Conservation (phyloP, 2,888 invertebrate species). For the Yponomeuta sedellus region DNA sequence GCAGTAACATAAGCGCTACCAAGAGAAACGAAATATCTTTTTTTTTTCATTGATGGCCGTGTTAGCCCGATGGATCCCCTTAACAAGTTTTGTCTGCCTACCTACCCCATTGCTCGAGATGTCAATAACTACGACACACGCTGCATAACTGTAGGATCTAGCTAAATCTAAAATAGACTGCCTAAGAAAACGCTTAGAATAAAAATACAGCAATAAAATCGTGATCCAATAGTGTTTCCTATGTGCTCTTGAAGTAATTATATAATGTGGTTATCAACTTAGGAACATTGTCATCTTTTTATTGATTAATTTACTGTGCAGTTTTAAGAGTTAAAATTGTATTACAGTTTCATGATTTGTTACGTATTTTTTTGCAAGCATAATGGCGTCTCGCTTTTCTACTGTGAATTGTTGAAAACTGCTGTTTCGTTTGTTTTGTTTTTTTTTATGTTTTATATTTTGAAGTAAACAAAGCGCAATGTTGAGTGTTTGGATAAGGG, state of each 20-base stretch:
- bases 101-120: too few relatives aligned
- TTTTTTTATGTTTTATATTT: conserved; percentile 67
- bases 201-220: too few relatives aligned
- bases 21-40: too few relatives aligned
- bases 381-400: conserved; percentile 12
- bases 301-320: background rate
- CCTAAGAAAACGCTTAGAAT: too few relatives aligned
- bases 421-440: conserved; percentile 40
- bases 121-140: too few relatives aligned
- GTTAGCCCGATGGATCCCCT: too few relatives aligned
- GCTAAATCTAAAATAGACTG: too few relatives aligned
- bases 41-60: too few relatives aligned
- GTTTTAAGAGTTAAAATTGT: background rate
- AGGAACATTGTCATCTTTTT: background rate
- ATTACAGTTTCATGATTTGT: background rate
- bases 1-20: too few relatives aligned
- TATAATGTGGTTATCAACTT: background rate
- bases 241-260: background rate
- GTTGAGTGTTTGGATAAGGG: conserved; percentile 29
- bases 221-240: background rate
- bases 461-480: conserved; percentile 39
- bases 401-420: conserved; percentile 42
- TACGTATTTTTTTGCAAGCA: background rate
- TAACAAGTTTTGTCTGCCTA: too few relatives aligned
- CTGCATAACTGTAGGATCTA: too few relatives aligned